Base-by-base conservation (phyloP, 2,797 vertebrate genomes). In the Sardinella longiceps region DNA sequence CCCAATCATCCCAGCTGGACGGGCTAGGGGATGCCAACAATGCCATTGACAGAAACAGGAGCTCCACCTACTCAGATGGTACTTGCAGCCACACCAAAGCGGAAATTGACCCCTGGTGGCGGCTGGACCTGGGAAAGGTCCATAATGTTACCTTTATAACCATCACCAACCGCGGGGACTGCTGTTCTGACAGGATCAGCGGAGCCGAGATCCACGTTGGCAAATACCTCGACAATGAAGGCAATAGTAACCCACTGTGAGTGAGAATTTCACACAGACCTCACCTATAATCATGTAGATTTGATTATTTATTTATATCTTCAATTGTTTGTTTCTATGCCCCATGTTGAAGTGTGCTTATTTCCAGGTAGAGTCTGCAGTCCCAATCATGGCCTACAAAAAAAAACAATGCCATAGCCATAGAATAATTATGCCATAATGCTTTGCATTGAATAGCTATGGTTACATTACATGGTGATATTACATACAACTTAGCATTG, bases 11-110 rank as follows among this genome's bases (percentile, higher is more conserved):
- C 20, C 53, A 56, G 81, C 53, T 82, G 81, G 50, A 43, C 56
- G 25, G n/a, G 23, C 39, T 63, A 0, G 30, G 45, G 10, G 20
- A n/a, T 15, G 23, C 63, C 11, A 66, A 43, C 11, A 82, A 82
- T 48, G 58, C 82, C 56, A 89, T 85, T 25, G 87, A 89, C 81
- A 85, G 87, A 9, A 86, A 89, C 53, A 85, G 28, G 10, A 81
- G 83, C 51, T 3, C 63, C 12, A 33, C 43, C 0, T 83, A 23
- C 77, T 37, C 15, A 14, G 28, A 53, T 4, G 28, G 5, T 14
- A 60, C 33, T 70, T 87, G 88, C 66, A 58, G 25, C 28, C 43
- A 60, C 56, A 87, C 88, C 5, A 2, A 0, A 0, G 1, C 0
- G 0, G 14, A 87, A 28, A 23, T 6, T 2, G 58, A 82, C 74